Base-by-base conservation (phyloP, 2,797 vertebrate species). In the Manis crassicaudata region DNA sequence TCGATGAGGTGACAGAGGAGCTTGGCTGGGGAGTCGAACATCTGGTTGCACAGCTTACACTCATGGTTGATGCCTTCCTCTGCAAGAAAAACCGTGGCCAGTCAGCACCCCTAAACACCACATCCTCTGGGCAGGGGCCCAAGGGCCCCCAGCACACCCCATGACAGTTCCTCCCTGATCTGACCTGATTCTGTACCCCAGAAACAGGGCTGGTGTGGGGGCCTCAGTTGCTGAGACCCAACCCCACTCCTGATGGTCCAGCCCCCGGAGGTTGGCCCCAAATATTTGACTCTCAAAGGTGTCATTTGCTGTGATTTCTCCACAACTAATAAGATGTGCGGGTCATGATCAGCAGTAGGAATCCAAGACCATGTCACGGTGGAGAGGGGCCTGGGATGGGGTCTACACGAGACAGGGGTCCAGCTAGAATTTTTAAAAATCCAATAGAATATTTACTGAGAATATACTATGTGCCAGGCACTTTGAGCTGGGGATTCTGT, bases 1-100 rank as follows among this genome's bases (percentile, higher is more conserved):
- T 99, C 99, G 97, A 99, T 99, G 99, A 99, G 99, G 99, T 99
- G 99, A 99, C 99, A 99, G 97, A 99, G 99, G 98, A 99, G 99
- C 99, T 99, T 99, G 98, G 99, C 99, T 76, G 99, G 99, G 98
- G 99, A 99, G 98, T 99, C 99, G 98, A 99, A 99, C 99, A 99
- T 99, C 99, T 99, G 99, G 99, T 99, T 99, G 99, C 99, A 99
- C 99, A 99, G 99, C 99, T 99, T 99, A 99, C 99, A 99, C 99
- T 99, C 99, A 43, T 99, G 99, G 99, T 99, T 99, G 99, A 99
- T 99, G 99, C 99, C 99, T 99, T 99, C 99, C 99, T 99, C 99
- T 99, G 99, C 98, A 99, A 99, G 98, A 98, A 98, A 98, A 99
- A 98, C 94, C 98, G 98, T 77, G 97, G 98, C 97, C 98, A 98